Evolutionary conservation across 2,888 invertebrate genomes (phyloP), one percentile per base, ranked within the genome.

Genomic region (Pollenia griseotomentosa): DNA sequence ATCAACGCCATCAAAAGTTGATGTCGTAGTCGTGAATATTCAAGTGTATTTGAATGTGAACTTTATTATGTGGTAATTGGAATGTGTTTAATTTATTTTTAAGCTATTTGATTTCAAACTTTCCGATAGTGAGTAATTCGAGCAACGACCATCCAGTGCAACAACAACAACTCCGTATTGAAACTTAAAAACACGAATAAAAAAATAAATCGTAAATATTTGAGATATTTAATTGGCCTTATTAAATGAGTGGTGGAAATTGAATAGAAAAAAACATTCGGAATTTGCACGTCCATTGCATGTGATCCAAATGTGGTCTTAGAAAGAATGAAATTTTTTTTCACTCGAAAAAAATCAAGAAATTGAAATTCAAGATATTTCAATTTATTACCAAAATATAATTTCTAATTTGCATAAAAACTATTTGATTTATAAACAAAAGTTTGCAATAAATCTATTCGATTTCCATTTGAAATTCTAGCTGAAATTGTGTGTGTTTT

Each of bases 21-120:
- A 46, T 23, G 57, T 23, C 16, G 70, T 65, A 55, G 11, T 61
- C n/a, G 16, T 33, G 1, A 63, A 42, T 44, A 63, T 33, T 71
- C 73, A 83, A 61, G 33, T 70, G 70, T 63, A 70, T 63, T 70
- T 83, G 59, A 75, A 68, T 83, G 68, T 53, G 66, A 65, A 80
- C 42, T 42, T 81, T 57, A 46, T 8, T 59, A 59, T 65, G 65
- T 10, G 74, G 66, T 23, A 51, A 66, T 57, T 40, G 5, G 9
- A 66, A 51, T 74, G 12, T 42, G 16, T 77, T 74, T 57, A 70
- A 73, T 71, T 46, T 23, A 59, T 65, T 71, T 83, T 78, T 71
- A 83, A 83, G 65, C 42, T 44, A 42, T 14, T 65, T 16, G 40
- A 71, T 71, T 33, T 6, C 10, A 33, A 53, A 63, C 6, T 57